Base-by-base conservation (phyloP, 2,113 vertebrate species). In the Aptenodytes patagonicus region DNA sequence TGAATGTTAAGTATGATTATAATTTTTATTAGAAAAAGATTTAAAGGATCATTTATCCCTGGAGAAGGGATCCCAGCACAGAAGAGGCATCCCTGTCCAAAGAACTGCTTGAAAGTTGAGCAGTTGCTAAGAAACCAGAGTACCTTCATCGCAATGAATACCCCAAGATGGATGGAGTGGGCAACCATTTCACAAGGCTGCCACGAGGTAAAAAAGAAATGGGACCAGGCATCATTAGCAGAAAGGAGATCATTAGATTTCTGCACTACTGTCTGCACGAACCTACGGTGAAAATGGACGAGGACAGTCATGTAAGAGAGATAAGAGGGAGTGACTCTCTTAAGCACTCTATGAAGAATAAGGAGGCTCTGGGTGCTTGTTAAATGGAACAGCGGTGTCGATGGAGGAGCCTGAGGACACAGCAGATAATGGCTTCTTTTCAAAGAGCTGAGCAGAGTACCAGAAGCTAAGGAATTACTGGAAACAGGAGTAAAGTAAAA, bases 301-400 rank as follows among this genome's bases (percentile, higher is more conserved):
- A 91, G 82, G 94, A 97, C 51, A 91, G 87, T 70, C 93, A 47
- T 88, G 78, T 52, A 73, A 94, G 84, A 93, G 87, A 93, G 70
- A 95, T 52, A 88, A 94, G 75, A 91, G 79, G 71, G 75, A 93
- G 64, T 51, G 58, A 93, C 87, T 94, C 85, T 94, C 87, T 73
- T 92, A 93, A 96, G 86, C 52, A 5, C 51, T 94, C 85, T 93
- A 75, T 90, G 95, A 97, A 95, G 97, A 97, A 96, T 94, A 96
- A 96, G 96, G 75, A 96, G 66, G 68, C 92, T 94, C 79, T 96
- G 96, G 95, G 92, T 95, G 97, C 96, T 97, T 94, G 96, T 97
- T 97, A 97, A 97, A 86, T 87, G 85, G 92, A 92, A 93, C 10
- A 1, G 71, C 10, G 0, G 85, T 96, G 95, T 90, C 92, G 6